Evolutionary conservation across 2,797 vertebrate genomes (phyloP).

Genomic region (Tachyglossus aculeatus): DNA sequence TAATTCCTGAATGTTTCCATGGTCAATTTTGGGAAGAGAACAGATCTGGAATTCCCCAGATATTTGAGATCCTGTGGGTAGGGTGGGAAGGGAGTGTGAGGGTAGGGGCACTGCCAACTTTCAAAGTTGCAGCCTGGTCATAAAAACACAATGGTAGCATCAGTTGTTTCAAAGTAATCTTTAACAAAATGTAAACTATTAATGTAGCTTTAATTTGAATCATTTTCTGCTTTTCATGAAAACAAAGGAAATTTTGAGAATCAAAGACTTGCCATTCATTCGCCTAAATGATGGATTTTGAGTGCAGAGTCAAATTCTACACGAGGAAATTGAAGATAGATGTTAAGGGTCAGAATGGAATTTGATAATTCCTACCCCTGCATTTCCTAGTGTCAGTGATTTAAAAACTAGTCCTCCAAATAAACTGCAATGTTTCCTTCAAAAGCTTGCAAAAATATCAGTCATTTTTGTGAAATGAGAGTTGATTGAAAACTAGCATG

Average conservation of each 20-base stretch:
- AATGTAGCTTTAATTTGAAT: neutral
- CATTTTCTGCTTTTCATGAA: conserved; percentile 26
- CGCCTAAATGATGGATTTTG: conserved; percentile 7
- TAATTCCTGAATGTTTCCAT: too few species aligned
- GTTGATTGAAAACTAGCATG: conserved; percentile 50
- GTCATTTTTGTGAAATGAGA: conserved; percentile 42
- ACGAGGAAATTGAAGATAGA: conserved; percentile 3
- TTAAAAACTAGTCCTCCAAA: conserved; percentile 22
- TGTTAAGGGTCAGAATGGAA: neutral
- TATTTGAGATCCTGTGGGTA: too few species aligned
- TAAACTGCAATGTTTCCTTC: conserved; percentile 1
- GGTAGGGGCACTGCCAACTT: too few species aligned
- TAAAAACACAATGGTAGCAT: neutral
- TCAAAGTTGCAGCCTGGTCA: too few species aligned
- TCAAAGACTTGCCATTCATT: conserved; percentile 2
- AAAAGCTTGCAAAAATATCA: conserved; percentile 11
- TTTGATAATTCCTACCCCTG: neutral
- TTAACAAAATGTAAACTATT: neutral
- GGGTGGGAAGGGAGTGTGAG: too few species aligned
- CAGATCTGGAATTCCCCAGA: too few species aligned
- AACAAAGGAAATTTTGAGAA: conserved; percentile 22
- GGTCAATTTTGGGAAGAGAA: too few species aligned
- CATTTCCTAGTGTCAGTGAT: neutral
- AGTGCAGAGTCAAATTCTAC: conserved; percentile 4
- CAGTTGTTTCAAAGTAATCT: conserved; percentile 25